Conservation (phyloP, 2,113 vertebrate genomes). For the Onychostruthus taczanowskii region DNA sequence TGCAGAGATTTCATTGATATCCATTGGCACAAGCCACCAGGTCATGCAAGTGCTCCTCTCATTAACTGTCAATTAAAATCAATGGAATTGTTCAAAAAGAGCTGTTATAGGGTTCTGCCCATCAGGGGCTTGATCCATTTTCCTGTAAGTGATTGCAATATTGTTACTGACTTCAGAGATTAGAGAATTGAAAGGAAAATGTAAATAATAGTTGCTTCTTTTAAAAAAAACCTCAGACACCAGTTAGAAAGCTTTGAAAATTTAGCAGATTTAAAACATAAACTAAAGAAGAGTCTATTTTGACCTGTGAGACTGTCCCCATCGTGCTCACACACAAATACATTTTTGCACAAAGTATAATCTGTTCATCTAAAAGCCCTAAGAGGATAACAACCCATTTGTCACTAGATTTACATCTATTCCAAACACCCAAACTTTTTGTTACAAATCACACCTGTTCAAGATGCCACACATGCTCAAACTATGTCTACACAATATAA, state of each 20-base stretch:
- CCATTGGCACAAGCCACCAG: neutral
- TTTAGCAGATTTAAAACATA: neutral
- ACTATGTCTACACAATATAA: fast-evolving
- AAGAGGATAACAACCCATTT: neutral
- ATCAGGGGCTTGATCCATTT: slow-evolving; percentile 18
- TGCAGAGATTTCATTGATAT: neutral
- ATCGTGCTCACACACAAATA: neutral
- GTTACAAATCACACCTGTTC: neutral
- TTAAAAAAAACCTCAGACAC: neutral
- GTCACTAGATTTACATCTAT: neutral
- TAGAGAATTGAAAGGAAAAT: neutral
- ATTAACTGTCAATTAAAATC: slow-evolving; percentile 41
- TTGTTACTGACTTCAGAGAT: neutral
- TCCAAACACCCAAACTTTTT: neutral
- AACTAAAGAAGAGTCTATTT: neutral
- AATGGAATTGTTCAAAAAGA: slow-evolving; percentile 4
- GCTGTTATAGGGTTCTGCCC: neutral
- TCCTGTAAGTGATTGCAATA: neutral
- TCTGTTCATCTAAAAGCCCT: neutral
- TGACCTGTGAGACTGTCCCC: neutral
- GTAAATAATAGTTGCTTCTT: neutral
- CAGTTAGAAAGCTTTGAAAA: neutral
- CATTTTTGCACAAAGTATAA: neutral
- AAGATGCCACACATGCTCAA: neutral
- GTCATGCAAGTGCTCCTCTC: neutral